phyloP scores from a whole-genome alignment of 2,888 invertebrate genomes.

The Stenichneumon culpator region DNA sequence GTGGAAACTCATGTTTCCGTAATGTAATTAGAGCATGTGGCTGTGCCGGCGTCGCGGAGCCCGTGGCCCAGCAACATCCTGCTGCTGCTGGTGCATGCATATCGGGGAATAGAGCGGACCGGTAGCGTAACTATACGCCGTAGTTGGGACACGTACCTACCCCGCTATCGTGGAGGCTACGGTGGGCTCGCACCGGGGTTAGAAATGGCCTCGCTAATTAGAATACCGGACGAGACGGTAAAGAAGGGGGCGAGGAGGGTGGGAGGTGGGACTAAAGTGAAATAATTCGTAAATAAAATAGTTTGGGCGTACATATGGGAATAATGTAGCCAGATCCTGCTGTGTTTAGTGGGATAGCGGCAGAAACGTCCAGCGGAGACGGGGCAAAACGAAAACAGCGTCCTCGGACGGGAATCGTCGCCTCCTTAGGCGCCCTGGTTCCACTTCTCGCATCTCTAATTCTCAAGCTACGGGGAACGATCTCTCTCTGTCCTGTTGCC shows the following conservation, averaged over 20 bases:
- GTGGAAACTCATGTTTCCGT: constrained; percentile 83
- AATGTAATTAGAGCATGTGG: constrained; percentile 83
- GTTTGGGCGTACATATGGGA: constrained; percentile 7
- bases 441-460: constrained; percentile 61
- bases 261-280: constrained; percentile 61
- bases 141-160: constrained; percentile 65
- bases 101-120: constrained; percentile 36
- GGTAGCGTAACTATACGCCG: constrained; percentile 7
- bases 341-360: background rate
- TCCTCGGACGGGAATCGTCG: constrained; percentile 61
- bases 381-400: constrained; percentile 44
- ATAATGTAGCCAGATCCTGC: background rate
- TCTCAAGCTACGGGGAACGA: constrained; percentile 58
- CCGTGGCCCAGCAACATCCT: constrained; percentile 53
- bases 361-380: constrained; percentile 40
- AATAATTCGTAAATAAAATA: constrained; percentile 80
- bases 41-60: constrained; percentile 72
- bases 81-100: constrained; percentile 45
- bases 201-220: constrained; percentile 81
- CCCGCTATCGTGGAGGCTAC: constrained; percentile 43
- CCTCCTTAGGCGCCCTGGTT: constrained; percentile 64
- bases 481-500: constrained; percentile 43
- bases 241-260: background rate
- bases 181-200: constrained; percentile 68
- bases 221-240: constrained; percentile 70